Conservation (phyloP, 2,797 vertebrate species). For the Scarus forsteni region DNA sequence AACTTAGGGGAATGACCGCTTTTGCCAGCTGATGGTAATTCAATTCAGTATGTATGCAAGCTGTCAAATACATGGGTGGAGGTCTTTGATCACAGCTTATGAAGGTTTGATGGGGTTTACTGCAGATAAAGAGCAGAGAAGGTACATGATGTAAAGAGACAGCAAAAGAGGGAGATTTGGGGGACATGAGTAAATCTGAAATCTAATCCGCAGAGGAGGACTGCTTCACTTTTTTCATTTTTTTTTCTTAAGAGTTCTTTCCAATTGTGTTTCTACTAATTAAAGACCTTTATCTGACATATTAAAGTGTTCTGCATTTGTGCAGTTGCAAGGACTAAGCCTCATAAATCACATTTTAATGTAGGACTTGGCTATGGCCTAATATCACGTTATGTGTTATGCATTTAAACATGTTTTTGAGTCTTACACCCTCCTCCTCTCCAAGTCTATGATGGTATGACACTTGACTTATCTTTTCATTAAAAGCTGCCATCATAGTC, state of each 20-base stretch:
- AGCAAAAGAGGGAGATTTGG: background rate
- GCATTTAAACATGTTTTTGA: no score
- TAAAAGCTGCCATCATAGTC: no score
- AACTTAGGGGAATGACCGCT: conserved; percentile 54
- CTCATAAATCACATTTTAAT: background rate
- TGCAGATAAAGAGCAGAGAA: conserved; percentile 21
- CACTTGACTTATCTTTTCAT: no score
- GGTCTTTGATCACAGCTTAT: conserved; percentile 55
- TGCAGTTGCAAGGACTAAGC: background rate
- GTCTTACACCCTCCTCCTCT: no score
- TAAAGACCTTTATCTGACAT: conserved; percentile 3
- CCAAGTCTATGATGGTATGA: no score
- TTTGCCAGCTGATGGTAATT: conserved; percentile 59
- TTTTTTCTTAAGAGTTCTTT: no score
- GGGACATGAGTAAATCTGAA: no score
- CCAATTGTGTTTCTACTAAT: background rate
- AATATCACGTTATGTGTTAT: no score
- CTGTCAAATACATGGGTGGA: conserved; percentile 44
- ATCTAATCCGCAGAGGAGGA: no score
- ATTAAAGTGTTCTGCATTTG: background rate
- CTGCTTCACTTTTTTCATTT: no score
- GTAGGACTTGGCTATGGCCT: no score
- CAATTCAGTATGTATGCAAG: conserved; percentile 62
- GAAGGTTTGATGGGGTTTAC: conserved; percentile 48
- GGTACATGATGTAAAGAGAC: background rate